These are phyloP conservation scores for Beaufortia kweichowensis DNA, from an alignment of 2,113 vertebrate species.

Conservation along the genomic window DNA sequence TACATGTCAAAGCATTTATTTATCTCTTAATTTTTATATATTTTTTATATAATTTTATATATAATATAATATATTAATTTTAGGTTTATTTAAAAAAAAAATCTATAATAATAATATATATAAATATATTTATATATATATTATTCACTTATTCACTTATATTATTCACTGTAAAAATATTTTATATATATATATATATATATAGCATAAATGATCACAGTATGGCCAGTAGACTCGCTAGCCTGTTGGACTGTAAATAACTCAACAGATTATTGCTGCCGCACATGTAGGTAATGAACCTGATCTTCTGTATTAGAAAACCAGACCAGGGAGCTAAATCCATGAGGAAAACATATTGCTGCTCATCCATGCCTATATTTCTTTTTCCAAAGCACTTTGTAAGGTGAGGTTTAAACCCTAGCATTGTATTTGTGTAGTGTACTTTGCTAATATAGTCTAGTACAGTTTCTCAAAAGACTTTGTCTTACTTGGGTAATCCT, in stretches of 20 bases:
- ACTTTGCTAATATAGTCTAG: neutral
- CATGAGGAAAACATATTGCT: neutral
- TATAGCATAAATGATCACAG: slow-evolving; percentile 27
- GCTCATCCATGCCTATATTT: neutral
- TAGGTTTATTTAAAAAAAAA: too few species aligned
- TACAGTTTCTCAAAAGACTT: neutral
- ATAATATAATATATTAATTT: too few species aligned
- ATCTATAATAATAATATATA: too few species aligned
- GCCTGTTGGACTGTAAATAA: slow-evolving; percentile 30
- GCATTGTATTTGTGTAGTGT: neutral
- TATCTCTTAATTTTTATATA: slow-evolving; percentile 15
- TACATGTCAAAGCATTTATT: slow-evolving; percentile 1
- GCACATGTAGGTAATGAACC: slow-evolving; percentile 37
- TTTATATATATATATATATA: too few species aligned
- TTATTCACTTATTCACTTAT: too few species aligned
- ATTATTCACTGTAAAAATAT: too few species aligned
- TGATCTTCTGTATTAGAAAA: slow-evolving; percentile 7
- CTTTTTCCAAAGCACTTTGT: neutral
- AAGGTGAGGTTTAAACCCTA: neutral
- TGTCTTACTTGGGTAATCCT: slow-evolving; percentile 94
- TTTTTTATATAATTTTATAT: too few species aligned
- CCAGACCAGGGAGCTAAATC: slow-evolving; percentile 2
- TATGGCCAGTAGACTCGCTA: slow-evolving; percentile 13
- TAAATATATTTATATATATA: too few species aligned
- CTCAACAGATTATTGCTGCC: slow-evolving; percentile 32